Base-by-base conservation (phyloP, 2,113 vertebrate species). In the Columba janthina region DNA sequence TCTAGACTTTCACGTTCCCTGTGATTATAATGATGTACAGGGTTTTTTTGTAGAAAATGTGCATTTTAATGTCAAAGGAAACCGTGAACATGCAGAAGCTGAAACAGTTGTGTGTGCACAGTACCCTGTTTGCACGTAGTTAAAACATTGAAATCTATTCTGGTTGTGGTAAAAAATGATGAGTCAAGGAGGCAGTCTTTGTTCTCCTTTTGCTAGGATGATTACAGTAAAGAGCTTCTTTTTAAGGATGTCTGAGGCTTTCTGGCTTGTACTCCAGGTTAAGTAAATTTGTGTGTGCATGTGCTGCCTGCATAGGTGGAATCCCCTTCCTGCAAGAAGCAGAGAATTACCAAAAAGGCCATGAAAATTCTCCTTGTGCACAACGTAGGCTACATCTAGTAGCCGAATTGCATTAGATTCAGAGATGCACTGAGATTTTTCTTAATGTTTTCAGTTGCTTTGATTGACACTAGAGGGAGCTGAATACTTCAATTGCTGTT, bases 381-480 rank as follows among this genome's bases (percentile, higher is more conserved):
- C n/a, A 26, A 19, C 6, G 10, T 62, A 44, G 64, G 42, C 36
- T 48, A 53, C 29, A 64, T 56, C 15, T 42, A 10, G 25, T 50
- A 44, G 42, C n/a, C 51, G 31, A 72, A 54, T 65, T 60, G 19
- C 18, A 2, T n/a, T 44, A 26, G 26, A 11, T 54, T 78, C 9
- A 14, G 56, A 71, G 26, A 15, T 65, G 48, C 12, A 4, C 29
- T 51, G 31, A 2, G 24, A 7, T 26, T 69, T 91, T 78, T 90
- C 29, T 69, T n/a, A 10, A 31, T 0, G 0, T 28, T 81, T 89
- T 75, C 36, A n/a, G 32, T 82, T 65, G 65, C 50, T 91, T n/a
- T 65, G 40, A 69, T 82, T 21, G 65, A 91, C 96, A 26, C 93
- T 82, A 96, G 96, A 93, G 96, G 94, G 96, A 94, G 94, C 94